Evolutionary conservation across 2,888 invertebrate species (phyloP), one percentile per base, ranked within the genome.

Genomic region (Petrolisthes cinctipes): DNA sequence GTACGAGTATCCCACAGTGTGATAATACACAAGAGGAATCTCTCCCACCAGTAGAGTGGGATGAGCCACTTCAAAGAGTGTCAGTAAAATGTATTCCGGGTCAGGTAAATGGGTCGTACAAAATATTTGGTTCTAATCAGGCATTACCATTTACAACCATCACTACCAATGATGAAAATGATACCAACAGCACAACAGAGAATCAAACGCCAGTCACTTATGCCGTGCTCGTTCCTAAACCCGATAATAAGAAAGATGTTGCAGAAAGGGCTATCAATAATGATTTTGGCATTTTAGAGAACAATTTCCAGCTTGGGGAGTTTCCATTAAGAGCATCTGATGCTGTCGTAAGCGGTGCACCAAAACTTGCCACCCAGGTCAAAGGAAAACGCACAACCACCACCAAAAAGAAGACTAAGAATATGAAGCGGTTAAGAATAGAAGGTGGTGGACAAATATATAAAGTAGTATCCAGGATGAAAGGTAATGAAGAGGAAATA

Each of bases 71-170:
- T n/a, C 61, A 61, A 23, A 61, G 17, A 6, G 37, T 5, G 66
- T 23, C 51, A 66, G 51, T n/a, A 1, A 37, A 23, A 37, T 23
- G 81, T 54, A 14, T 4, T 66, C 53, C 66, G 9, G 5, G 23
- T 11, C 80, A 56, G 23, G 57, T 81, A 66, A n/a, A 37, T 14
- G 81, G 81, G 14, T 81, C 81, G 23, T 81, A 66, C 66, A 23
- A 54, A 23, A 81, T 81, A 6, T 14, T 56, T 14, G 66, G 66
- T 66, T 11, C 17, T 20, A 54, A 4, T 37, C 17, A 17, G 11
- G 6, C 66, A 20, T 20, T 80, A 14, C 81, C 81, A 66, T 81
- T 81, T 66, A 66, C 81, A 61, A 66, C 61, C 37, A n/a, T 81
- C 17, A 37, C 81, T n/a, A 37, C 53, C n/a, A 17, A 11, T 80